These are phyloP conservation scores for Oryzias celebensis DNA, from an alignment of 2,113 vertebrate species.

Conservation along the genomic window DNA sequence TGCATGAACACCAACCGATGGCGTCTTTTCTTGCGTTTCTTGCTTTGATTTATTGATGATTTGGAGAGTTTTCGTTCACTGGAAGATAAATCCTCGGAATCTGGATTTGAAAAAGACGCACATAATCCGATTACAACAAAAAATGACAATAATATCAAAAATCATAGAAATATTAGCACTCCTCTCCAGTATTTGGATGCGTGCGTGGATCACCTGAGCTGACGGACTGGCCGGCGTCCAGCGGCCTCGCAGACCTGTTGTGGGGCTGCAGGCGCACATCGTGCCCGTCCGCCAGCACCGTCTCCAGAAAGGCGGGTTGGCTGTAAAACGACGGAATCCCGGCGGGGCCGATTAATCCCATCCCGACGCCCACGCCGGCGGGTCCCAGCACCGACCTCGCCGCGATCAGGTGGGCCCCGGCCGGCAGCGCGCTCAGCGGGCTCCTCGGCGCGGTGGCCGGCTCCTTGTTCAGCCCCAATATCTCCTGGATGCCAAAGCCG, in stretches of 20 bases:
- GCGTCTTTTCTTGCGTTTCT: conserved; percentile 96
- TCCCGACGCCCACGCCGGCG: conserved; percentile 82
- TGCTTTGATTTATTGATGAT: conserved; percentile 90
- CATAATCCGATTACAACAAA: neutral
- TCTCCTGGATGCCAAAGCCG: conserved; percentile 97
- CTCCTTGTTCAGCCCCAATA: conserved; percentile 95
- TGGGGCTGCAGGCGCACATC: conserved; percentile 88
- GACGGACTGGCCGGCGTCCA: conserved; percentile 88
- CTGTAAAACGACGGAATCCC: conserved; percentile 93
- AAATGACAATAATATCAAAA: conserved; percentile 1
- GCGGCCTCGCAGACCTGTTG: conserved; percentile 79
- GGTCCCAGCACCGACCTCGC: conserved; percentile 89
- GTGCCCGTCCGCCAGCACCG: conserved; percentile 87
- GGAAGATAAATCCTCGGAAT: conserved; percentile 96
- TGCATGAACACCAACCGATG: conserved; percentile 83
- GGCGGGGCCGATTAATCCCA: conserved; percentile 90
- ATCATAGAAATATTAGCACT: neutral
- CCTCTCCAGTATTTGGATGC: neutral
- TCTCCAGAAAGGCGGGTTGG: conserved; percentile 90
- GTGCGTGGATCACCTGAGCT: conserved; percentile 85
- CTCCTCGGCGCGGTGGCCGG: conserved; percentile 83
- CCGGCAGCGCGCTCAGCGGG: conserved; percentile 82
- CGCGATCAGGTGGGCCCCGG: conserved; percentile 88
- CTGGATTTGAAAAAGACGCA: conserved; percentile 68
- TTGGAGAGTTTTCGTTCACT: conserved; percentile 92